Evolutionary conservation across 1,140 invertebrate genomes (phyloP), one percentile per base, ranked within the genome.

Genomic region (Lordiphosa collinella): DNA sequence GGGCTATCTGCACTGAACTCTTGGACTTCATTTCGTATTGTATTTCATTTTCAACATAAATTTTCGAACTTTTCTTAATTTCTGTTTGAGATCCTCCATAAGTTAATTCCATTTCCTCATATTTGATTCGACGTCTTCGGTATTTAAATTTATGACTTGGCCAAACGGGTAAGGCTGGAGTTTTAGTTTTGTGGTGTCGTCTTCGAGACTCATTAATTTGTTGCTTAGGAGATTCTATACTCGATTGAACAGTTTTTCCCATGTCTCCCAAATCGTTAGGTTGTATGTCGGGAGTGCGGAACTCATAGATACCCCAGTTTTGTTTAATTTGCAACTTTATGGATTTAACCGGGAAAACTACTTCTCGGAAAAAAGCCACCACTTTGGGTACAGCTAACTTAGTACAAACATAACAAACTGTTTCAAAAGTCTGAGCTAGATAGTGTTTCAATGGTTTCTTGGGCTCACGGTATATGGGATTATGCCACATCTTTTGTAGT

Each of bases 211-310:
- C 35, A 22, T 7, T 44, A 3, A 16, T 12, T 38, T 29, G n/a
- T 0, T 13, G 10, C 12, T 16, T 12, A 40, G 11, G 13, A 29
- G 36, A 22, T 7, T 10, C 6, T 6, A 9, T 11, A 14, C 9
- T 5, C 29, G 10, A 4, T 3, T 13, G 25, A 29, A 8, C 25
- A 29, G 25, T 29, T 29, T 29, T 8, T 29, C 5, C 7, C 5
- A 29, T 29, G 25, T 29, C 25, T 9, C 3, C 3, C 6, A 38
- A 18, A 9, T 53, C 55, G 1, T 3, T 11, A 2, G 29, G 10
- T 12, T 35, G 32, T 10, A 66, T 43, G 7, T 66, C 62, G 0
- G 75, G 69, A 3, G 52, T 36, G 0, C 75, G 64, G 22, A 79
- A 79, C 9, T 79, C 75, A 12, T 13, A 46, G 11, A 54, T 29